Percentiles rank a stretch among this genome's conserved stretches.
Evolutionary conservation across 1,140 invertebrate species (phyloP).

Genomic region (Melipona quadrifasciata): DNA sequence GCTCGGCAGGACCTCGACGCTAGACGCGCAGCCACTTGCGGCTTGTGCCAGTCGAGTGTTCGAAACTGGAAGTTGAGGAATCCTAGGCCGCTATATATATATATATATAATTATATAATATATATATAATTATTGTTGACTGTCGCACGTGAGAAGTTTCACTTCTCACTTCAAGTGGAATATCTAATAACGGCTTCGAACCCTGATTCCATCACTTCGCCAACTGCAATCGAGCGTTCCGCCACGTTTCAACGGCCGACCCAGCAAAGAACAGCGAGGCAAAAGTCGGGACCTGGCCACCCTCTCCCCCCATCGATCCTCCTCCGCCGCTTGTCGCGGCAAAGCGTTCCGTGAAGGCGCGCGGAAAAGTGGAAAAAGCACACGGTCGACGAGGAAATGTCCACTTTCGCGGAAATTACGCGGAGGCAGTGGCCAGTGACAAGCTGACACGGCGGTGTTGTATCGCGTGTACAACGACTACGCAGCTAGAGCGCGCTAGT

Average conservation of each 20-base stretch:
- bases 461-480: constrained; percentile 27
- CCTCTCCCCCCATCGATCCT: background rate
- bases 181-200: background rate
- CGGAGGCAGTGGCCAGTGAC: constrained; percentile 31
- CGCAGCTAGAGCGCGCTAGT: constrained; percentile 19
- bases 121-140: too few species aligned
- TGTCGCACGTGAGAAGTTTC: too few species aligned
- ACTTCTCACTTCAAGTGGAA: too few species aligned
- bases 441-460: constrained; percentile 53
- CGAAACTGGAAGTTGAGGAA: too few species aligned
- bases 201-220: background rate
- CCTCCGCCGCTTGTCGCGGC: too few species aligned
- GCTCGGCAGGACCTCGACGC: too few species aligned
- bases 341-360: background rate
- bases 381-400: background rate
- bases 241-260: background rate
- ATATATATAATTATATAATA: too few species aligned
- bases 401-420: constrained; percentile 25
- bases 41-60: too few species aligned
- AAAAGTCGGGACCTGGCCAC: background rate
- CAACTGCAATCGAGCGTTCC: background rate
- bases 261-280: background rate
- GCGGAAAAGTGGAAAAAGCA: background rate
- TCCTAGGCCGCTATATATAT: too few species aligned
- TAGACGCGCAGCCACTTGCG: too few species aligned